phyloP scores from a whole-genome alignment of 1,140 invertebrate genomes.

The Epicauta chinensis region DNA sequence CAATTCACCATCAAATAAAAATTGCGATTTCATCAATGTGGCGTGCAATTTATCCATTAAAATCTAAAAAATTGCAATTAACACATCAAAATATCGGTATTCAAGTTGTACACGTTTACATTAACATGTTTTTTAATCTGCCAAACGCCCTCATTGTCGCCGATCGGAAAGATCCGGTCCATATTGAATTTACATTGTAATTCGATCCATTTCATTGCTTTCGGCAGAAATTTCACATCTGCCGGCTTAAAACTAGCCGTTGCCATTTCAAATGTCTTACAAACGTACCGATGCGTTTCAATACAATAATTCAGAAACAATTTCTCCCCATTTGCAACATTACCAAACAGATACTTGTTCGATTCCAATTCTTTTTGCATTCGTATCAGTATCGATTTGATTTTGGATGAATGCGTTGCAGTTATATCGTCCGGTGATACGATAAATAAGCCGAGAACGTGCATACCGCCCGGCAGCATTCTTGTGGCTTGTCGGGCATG shows the following conservation, averaged over 20 bases:
- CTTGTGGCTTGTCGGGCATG: conserved; percentile 66
- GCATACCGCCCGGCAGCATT: conserved; percentile 77
- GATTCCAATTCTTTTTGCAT: conserved; percentile 50
- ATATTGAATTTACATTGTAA: conserved; percentile 64
- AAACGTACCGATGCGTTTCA: conserved; percentile 41
- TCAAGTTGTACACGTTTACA: no score
- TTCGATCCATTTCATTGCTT: conserved; percentile 58
- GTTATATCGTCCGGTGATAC: conserved; percentile 59
- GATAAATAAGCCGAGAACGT: conserved; percentile 60
- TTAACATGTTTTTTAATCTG: conserved; percentile 35
- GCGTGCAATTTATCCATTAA: conserved; percentile 51
- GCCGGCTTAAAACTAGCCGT: conserved; percentile 46
- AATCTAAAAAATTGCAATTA: conserved; percentile 44
- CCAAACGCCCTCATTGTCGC: conserved; percentile 22
- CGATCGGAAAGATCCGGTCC: conserved; percentile 44
- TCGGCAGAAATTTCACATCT: conserved; percentile 59
- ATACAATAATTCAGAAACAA: conserved; percentile 49
- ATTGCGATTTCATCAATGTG: conserved; percentile 51
- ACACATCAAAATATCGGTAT: conserved; percentile 1
- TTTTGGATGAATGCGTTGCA: conserved; percentile 46
- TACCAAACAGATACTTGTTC: conserved; percentile 55
- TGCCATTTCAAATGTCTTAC: conserved; percentile 46
- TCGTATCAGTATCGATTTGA: conserved; percentile 50
- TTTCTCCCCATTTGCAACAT: conserved; percentile 43
- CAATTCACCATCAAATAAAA: conserved; percentile 56